A percentile compares a stretch with the other conserved stretches of the same genome.
Conservation (phyloP, 2,113 vertebrate species). For the Muscicapa adusta region DNA sequence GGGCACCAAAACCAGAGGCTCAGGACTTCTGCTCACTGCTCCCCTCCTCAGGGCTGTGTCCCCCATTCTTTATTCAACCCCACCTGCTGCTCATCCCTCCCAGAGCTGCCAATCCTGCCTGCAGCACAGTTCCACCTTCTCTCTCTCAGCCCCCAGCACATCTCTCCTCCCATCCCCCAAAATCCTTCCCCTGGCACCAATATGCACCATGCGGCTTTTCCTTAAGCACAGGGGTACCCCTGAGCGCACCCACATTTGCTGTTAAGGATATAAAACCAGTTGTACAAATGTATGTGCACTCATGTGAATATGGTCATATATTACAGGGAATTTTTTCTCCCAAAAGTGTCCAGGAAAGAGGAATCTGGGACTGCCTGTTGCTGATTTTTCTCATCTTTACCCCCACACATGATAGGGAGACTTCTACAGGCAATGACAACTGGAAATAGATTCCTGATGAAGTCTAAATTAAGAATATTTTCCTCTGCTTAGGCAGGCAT, state of each 20-base stretch:
- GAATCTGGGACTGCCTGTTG: background rate
- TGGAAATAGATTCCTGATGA: background rate
- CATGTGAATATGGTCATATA: background rate
- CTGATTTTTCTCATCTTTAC: background rate
- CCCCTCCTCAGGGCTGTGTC: background rate
- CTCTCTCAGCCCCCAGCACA: background rate
- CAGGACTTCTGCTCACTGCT: background rate
- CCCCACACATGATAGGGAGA: background rate
- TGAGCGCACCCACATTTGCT: background rate
- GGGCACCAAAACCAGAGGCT: background rate
- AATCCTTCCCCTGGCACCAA: background rate
- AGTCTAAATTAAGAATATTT: conserved; percentile 13
- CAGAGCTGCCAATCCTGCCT: background rate
- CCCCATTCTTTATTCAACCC: background rate
- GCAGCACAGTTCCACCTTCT: background rate
- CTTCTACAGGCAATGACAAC: background rate
- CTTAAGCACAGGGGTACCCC: background rate
- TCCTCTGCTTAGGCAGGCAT: conserved; percentile 9
- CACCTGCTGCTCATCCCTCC: background rate
- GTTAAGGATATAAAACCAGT: background rate
- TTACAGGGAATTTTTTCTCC: background rate
- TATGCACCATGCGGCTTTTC: background rate
- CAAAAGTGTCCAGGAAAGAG: background rate
- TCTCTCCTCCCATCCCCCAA: background rate
- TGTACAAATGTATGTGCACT: background rate